Evolutionary conservation across 2,888 invertebrate species (phyloP).

Genomic region (Anorthoa munda): DNA sequence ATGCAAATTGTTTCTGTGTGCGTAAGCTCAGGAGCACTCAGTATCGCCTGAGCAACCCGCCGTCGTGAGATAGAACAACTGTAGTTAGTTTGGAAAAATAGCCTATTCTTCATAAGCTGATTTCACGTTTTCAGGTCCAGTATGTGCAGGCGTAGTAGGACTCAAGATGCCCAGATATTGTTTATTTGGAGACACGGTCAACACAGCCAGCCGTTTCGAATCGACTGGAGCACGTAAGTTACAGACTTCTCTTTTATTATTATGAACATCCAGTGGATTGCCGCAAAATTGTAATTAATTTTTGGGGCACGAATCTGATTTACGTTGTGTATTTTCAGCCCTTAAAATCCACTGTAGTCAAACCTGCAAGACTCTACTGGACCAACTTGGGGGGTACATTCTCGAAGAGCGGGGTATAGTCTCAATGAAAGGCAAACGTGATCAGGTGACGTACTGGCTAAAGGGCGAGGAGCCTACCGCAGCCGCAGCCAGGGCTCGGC

Average conservation of each 20-base stretch:
- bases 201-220: constrained; percentile 97
- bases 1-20: too few species aligned
- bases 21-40: too few species aligned
- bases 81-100: too few species aligned
- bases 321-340: constrained; percentile 85
- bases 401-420: constrained; percentile 94
- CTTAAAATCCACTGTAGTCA: constrained; percentile 96
- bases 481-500: constrained; percentile 88
- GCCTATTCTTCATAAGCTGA: too few species aligned
- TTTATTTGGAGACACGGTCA: constrained; percentile 98
- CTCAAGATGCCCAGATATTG: constrained; percentile 98
- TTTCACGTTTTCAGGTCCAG: constrained; percentile 92
- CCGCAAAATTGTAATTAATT: too few species aligned
- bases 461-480: constrained; percentile 93
- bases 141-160: constrained; percentile 98
- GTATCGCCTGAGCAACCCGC: too few species aligned
- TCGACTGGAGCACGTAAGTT: constrained; percentile 95
- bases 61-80: too few species aligned
- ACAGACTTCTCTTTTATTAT: too few species aligned
- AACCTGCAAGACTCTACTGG: constrained; percentile 93
- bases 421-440: constrained; percentile 96
- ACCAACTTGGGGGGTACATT: constrained; percentile 94
- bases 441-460: constrained; percentile 95
- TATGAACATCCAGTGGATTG: too few species aligned
- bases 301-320: too few species aligned